phyloP scores from a whole-genome alignment of 2,797 vertebrate species.

The Caiman crocodilus region DNA sequence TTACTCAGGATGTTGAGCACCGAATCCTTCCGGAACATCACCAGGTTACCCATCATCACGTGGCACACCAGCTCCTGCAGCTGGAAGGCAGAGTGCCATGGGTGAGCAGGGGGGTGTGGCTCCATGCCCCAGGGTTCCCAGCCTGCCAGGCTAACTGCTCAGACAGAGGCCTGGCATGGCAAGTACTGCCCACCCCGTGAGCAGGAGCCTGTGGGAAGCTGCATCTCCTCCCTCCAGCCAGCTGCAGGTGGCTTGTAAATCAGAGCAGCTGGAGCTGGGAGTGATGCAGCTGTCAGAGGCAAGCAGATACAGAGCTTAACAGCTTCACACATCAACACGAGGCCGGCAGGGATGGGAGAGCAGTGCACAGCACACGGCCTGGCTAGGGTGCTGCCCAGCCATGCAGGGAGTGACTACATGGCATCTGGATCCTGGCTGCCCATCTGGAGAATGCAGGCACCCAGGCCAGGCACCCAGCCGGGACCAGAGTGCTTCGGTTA shows the following conservation, averaged over 20 bases:
- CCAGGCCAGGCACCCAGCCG: too few species aligned
- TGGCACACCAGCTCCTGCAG: constrained; percentile 98
- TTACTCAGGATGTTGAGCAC: constrained; percentile 97
- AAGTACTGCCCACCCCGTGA: not conserved
- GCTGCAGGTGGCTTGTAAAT: not conserved
- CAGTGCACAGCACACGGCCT: not conserved
- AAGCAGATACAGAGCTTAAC: not conserved
- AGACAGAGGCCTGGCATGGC: not conserved
- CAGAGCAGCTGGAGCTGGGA: not conserved
- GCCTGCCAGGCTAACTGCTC: not conserved
- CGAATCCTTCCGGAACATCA: constrained; percentile 97
- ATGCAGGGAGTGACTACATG: too few species aligned
- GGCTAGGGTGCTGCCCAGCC: too few species aligned
- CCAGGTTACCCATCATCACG: constrained; percentile 97
- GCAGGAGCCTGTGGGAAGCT: not conserved
- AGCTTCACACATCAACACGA: not conserved
- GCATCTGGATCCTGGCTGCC: too few species aligned
- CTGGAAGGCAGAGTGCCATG: constrained; percentile 60
- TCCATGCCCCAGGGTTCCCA: not conserved
- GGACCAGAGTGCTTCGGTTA: too few species aligned
- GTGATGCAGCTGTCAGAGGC: not conserved
- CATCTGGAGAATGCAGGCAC: too few species aligned
- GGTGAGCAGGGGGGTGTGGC: not conserved
- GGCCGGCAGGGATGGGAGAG: not conserved
- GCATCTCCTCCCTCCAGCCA: accelerated